phyloP scores from a whole-genome alignment of 2,888 invertebrate species.

The Hydrotaea cyrtoneurina region DNA sequence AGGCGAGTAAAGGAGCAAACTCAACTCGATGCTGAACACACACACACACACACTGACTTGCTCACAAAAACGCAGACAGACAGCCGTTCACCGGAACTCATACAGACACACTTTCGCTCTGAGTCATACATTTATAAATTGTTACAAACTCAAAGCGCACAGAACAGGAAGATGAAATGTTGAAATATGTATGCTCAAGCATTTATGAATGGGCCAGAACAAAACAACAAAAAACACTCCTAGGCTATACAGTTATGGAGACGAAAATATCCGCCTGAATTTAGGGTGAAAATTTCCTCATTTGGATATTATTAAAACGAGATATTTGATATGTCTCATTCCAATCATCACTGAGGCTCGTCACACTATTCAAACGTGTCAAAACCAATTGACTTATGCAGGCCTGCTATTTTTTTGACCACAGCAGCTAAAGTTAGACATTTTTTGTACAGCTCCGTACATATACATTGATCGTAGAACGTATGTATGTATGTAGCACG shows the following conservation, averaged over 20 bases:
- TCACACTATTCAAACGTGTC: no score
- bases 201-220: neutral
- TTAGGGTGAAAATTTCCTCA: no score
- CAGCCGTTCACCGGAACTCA: neutral
- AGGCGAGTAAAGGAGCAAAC: conserved; percentile 7
- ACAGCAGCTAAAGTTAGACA: no score
- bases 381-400: no score
- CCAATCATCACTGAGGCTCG: no score
- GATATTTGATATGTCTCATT: no score
- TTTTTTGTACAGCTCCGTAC: neutral
- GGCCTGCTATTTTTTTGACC: conserved; percentile 7
- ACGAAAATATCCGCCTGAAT: neutral
- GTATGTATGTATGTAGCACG: neutral
- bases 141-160: conserved; percentile 2
- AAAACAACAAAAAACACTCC: neutral
- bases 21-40: neutral
- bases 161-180: conserved; percentile 27
- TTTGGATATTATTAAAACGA: no score
- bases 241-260: neutral
- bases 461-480: neutral
- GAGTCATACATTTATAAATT: conserved; percentile 32
- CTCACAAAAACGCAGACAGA: neutral
- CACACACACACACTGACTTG: no score
- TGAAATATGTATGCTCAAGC: conserved; percentile 1
- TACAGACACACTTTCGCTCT: neutral